Evolutionary conservation across 2,888 invertebrate species (phyloP).

Genomic region (Melieria crassipennis): DNA sequence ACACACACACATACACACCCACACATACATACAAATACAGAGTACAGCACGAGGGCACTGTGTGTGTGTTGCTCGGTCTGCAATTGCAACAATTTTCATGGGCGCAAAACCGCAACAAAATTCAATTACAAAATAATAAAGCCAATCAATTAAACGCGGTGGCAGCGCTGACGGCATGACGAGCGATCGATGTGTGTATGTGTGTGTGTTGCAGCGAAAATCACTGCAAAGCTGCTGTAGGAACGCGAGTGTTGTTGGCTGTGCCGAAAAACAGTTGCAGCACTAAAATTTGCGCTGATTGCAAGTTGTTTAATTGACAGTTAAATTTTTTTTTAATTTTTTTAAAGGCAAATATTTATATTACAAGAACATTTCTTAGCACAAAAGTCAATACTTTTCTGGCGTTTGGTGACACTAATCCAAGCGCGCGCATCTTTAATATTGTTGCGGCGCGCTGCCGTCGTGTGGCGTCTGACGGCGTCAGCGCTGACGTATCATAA

Average conservation of each 20-base stretch:
- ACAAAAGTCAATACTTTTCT: no score
- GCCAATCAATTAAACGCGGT: conserved; percentile 39
- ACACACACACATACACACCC: background rate
- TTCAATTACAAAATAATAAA: conserved; percentile 38
- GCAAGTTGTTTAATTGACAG: no score
- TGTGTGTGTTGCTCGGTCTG: background rate
- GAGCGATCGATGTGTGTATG: background rate
- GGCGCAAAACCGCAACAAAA: conserved; percentile 35
- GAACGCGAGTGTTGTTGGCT: no score
- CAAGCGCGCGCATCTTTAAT: background rate
- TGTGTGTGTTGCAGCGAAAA: conserved; percentile 1
- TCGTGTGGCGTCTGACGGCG: conserved; percentile 15
- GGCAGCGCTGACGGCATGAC: background rate
- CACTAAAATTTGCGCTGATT: no score
- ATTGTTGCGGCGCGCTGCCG: no score
- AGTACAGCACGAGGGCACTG: no score
- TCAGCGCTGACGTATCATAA: conserved; percentile 11
- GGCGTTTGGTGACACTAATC: no score
- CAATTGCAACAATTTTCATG: conserved; percentile 7
- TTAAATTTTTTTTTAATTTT: no score
- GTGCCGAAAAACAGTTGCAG: no score
- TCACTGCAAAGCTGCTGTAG: no score
- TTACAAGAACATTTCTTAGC: no score
- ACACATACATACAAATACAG: background rate
- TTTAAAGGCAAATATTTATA: no score